phyloP scores from a whole-genome alignment of 2,113 vertebrate species.

The Pardalotus punctatus region DNA sequence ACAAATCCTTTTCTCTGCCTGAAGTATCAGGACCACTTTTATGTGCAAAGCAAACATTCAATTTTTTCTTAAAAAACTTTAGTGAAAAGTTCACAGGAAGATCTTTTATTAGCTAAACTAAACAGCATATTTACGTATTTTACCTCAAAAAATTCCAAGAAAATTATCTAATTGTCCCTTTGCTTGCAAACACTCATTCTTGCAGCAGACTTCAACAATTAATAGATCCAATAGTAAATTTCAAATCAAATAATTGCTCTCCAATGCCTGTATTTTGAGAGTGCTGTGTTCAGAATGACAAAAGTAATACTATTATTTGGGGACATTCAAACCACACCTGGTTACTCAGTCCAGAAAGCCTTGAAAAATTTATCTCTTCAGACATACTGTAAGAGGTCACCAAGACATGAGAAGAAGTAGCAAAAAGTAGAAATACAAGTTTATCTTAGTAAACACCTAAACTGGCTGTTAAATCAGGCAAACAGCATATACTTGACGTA shows the following conservation, averaged over 20 bases:
- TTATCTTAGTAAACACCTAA: not conserved
- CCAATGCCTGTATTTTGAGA: not conserved
- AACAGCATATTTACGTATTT: not conserved
- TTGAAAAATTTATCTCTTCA: not conserved
- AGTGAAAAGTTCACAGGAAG: not conserved
- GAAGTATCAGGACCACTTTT: not conserved
- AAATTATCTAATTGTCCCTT: not conserved
- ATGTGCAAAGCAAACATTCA: not conserved
- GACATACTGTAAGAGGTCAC: not conserved
- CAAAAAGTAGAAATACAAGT: not conserved
- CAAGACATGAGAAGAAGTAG: not conserved
- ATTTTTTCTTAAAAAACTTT: not conserved
- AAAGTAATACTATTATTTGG: rapidly evolving
- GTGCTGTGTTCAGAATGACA: not conserved
- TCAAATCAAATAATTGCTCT: not conserved
- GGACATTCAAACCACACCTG: not conserved
- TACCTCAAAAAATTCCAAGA: not conserved
- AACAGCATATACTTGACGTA: not conserved
- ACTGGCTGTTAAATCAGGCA: not conserved
- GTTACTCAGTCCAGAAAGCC: not conserved
- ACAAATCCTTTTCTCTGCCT: not conserved
- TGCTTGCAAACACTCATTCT: not conserved
- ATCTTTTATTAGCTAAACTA: not conserved
- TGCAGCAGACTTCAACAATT: not conserved
- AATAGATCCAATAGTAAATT: not conserved